phyloP scores from a whole-genome alignment of 2,888 invertebrate genomes.

The Andrena bucephala region DNA sequence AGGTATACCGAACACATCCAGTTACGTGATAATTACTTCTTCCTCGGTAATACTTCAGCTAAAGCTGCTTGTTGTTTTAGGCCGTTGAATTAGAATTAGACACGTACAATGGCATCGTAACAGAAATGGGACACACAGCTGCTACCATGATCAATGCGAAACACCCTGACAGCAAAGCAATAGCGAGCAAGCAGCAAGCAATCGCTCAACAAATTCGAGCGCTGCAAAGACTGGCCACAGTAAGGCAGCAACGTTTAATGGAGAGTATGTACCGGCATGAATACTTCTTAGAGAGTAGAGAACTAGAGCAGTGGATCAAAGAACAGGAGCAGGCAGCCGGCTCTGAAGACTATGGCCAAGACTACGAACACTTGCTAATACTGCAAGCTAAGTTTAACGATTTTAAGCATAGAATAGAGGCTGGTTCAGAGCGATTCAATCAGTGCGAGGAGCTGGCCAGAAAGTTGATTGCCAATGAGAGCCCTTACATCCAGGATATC shows the following conservation, averaged over 20 bases:
- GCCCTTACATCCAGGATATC: conserved; percentile 94
- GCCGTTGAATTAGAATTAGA: conserved; percentile 96
- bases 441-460: conserved; percentile 96
- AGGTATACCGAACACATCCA: conserved; percentile 86
- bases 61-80: conserved; percentile 83
- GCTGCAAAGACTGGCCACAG: conserved; percentile 92
- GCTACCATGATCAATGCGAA: conserved; percentile 92
- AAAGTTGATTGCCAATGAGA: conserved; percentile 94
- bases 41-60: neutral
- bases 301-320: conserved; percentile 96
- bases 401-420: conserved; percentile 95
- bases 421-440: conserved; percentile 95
- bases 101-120: conserved; percentile 95
- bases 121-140: conserved; percentile 96
- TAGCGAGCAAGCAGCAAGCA: conserved; percentile 91
- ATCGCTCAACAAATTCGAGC: conserved; percentile 92
- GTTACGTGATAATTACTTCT: neutral
- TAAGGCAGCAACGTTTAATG: conserved; percentile 94
- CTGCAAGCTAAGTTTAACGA: conserved; percentile 96
- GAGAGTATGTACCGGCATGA: conserved; percentile 96
- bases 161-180: conserved; percentile 93
- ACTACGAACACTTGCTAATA: conserved; percentile 95
- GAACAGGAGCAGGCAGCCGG: conserved; percentile 95
- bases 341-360: conserved; percentile 97
- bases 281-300: conserved; percentile 95